Conservation (phyloP, 2,113 vertebrate genomes). For the Python bivittatus region DNA sequence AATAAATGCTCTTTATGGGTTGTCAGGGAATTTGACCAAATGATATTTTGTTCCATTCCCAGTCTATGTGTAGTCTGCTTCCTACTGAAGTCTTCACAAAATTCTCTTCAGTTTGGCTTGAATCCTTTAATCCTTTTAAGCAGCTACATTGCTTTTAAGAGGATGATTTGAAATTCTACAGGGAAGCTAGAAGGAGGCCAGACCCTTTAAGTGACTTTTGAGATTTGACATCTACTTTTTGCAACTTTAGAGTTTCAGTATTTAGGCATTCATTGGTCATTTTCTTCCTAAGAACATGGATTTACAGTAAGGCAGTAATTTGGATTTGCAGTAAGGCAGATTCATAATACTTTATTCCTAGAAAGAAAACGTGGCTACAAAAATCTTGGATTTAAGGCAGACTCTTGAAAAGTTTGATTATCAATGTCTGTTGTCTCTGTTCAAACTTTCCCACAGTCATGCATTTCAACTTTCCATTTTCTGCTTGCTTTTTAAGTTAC, state of each 20-base stretch:
- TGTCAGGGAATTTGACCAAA: background rate
- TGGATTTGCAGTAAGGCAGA: background rate
- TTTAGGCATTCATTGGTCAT: background rate
- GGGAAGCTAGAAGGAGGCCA: background rate
- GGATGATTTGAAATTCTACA: background rate
- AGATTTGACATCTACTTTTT: background rate
- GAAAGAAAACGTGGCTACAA: background rate
- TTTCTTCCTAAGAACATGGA: slow-evolving; percentile 28
- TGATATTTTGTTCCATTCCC: background rate
- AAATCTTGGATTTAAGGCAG: background rate
- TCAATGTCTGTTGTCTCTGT: background rate
- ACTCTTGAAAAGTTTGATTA: background rate
- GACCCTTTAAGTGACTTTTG: background rate
- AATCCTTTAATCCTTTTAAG: background rate
- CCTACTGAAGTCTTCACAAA: background rate
- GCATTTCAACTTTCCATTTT: slow-evolving; percentile 54
- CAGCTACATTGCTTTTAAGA: background rate
- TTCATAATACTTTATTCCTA: background rate
- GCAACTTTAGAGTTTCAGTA: background rate
- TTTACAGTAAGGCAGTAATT: background rate
- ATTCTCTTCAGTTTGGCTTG: background rate
- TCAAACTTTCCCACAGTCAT: slow-evolving; percentile 22
- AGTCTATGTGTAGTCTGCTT: background rate
- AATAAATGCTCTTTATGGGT: background rate
- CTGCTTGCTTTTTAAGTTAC: slow-evolving; percentile 49